Evolutionary conservation across 2,797 vertebrate genomes (phyloP), one percentile per base, ranked within the genome.

Genomic region (Micromesistius poutassou): DNA sequence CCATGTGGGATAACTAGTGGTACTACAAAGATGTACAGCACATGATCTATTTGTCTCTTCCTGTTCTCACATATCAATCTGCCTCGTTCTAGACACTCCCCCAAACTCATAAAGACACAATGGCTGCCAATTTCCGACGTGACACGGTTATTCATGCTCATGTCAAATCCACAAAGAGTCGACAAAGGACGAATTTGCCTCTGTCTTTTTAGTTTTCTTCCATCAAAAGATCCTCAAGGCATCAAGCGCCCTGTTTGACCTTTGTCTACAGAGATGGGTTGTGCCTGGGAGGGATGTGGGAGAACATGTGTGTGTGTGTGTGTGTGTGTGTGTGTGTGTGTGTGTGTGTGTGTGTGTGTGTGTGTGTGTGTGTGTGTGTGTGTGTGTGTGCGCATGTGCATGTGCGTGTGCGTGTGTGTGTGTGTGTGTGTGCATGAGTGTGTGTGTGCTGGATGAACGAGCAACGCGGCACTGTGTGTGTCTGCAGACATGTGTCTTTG

Each of bases 401-500:
- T 50, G 46, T 50, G 46, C 22, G 46, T 22, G 46, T 50, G 46
- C 5, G 46, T 1, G 46, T 4, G 4, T 22, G 46, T 19, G 46
- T 5, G 16, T 50, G 46, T n/a, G 46, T 55, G 19, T 55, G 46
- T 55, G 46, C 19, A 19, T 22, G 46, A 22, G 46, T 55, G 46
- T 22, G 46, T 55, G 16, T 19, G 46, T 55, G 40, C 46, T 55
- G 46, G 72, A 2, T 25, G 55, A 30, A 50, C 36, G 33, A 33
- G 31, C 40, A 30, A 31, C 33, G 16, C 14, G 14, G 72, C 72
- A 38, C 31, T 74, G 71, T 74, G 55, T 74, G 55, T 28, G 66
- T 80, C 82, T 83, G 87, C 78, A 33, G 73, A 87, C 82, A 82
- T 80, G 82, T 79, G 77, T 81, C 80, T 89, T 89, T 89, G 89